These are phyloP conservation scores for Nesospiza acunhae DNA, from an alignment of 2,113 vertebrate species.

Conservation along the genomic window DNA sequence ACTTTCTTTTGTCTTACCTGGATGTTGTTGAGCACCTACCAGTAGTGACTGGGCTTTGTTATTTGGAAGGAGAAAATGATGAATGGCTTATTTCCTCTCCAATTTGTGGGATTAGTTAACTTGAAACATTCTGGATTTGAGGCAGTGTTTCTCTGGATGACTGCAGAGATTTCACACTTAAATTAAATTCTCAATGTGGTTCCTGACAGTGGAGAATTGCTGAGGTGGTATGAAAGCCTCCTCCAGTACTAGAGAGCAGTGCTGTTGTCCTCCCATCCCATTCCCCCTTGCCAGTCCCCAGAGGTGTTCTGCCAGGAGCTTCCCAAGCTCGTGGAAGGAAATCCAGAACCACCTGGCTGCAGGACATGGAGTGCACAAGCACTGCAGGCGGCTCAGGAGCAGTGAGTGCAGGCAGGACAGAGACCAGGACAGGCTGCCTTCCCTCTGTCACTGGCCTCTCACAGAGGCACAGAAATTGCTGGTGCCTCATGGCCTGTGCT, in stretches of 20 bases:
- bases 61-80: neutral
- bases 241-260: neutral
- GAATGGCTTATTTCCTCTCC: neutral
- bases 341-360: neutral
- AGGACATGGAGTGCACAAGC: neutral
- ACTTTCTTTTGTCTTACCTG: neutral
- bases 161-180: neutral
- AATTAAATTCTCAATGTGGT: accelerated
- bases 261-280: neutral
- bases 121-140: neutral
- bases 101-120: neutral
- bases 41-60: neutral
- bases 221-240: neutral
- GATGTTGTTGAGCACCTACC: neutral
- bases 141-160: neutral
- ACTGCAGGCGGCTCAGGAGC: neutral
- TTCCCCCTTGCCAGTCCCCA: neutral
- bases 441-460: neutral
- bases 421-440: neutral
- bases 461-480: neutral
- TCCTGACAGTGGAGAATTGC: neutral
- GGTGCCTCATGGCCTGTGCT: neutral
- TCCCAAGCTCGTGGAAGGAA: neutral
- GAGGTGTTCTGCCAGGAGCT: neutral
- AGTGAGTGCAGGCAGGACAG: neutral